Conservation (phyloP, 2,797 vertebrate genomes). For the Hemitrygon akajei region DNA sequence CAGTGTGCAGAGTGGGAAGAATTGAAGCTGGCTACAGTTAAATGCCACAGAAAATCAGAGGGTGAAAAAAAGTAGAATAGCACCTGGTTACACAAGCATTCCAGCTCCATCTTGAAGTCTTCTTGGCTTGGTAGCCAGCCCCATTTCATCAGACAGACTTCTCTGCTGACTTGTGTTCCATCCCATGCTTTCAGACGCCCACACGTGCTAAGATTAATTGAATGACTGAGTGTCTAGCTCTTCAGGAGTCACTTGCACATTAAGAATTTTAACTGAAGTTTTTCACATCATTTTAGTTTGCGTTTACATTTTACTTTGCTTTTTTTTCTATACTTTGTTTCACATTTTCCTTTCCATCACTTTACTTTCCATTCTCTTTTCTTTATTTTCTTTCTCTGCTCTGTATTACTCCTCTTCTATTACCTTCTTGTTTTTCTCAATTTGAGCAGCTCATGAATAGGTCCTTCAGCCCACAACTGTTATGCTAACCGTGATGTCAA, state of each 20-base stretch:
- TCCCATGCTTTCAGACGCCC: background rate
- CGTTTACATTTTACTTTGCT: background rate
- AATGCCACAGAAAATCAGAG: conserved; percentile 19
- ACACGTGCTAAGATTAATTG: background rate
- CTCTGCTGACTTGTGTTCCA: background rate
- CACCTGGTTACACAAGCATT: background rate
- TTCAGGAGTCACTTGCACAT: background rate
- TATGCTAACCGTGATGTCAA: no score
- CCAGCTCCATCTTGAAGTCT: background rate
- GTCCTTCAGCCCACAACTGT: no score
- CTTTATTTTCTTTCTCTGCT: background rate
- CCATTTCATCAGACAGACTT: background rate
- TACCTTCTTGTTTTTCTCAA: background rate
- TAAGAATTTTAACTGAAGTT: background rate
- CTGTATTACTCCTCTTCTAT: background rate
- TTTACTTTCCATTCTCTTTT: background rate
- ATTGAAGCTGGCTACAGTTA: conserved; percentile 29
- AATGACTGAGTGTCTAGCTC: background rate
- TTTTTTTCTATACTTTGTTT: background rate
- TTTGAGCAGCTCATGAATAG: background rate
- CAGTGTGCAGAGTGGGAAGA: background rate
- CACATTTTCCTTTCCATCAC: background rate
- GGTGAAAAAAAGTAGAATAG: background rate
- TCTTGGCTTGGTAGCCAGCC: background rate
- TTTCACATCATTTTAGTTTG: background rate